Base-by-base conservation (phyloP, 2,888 invertebrate genomes). In the Bedellia somnulentella region DNA sequence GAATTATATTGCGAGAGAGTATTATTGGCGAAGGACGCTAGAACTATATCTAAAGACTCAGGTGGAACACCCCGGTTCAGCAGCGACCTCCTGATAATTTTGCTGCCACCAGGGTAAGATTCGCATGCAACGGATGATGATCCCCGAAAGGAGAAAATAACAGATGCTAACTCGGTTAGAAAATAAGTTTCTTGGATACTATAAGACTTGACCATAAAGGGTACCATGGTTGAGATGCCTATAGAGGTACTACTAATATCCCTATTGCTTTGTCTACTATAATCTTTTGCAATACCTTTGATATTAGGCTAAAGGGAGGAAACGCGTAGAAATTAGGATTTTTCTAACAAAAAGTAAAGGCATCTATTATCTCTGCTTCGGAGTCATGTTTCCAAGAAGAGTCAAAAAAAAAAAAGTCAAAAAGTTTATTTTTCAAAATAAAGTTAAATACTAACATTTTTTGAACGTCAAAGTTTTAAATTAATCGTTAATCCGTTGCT, bases 81-180 rank as follows among this genome's bases (percentile, higher is more conserved):
- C 8, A 30, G 16, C 3, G 34, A 13, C 11, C 16, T 8, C 30
- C 34, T 4, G 24, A 27, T 15, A 30, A 26, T 12, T 15, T 30
- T 15, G 16, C 17, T 6, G 48, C 33, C 6, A 9, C 33, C 29
- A 33, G 30, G 30, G 27, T 24, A 29, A 30, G 29, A 6, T 16
- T n/a, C 2, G 5, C 6, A 12, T 27, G 27, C 1, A 27, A 15
- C 14, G 14, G 25, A n/a, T 25, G 25, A 3, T 8, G 13, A 10
- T 5, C 6, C 10, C 11, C 6, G 15, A n/a, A 15, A 5, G n/a
- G 5, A 17, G 27, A 15, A 12, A 8, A 5, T 5, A 16, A 10
- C 10, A 16, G 11, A 10, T 9, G 5, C 12, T 16, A 6, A 11
- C 11, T n/a, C 9, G 16, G 2, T 9, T 25, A 8, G 8, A 25